Conservation (phyloP, 1,140 invertebrate species). For the Heliconius eleuchia region DNA sequence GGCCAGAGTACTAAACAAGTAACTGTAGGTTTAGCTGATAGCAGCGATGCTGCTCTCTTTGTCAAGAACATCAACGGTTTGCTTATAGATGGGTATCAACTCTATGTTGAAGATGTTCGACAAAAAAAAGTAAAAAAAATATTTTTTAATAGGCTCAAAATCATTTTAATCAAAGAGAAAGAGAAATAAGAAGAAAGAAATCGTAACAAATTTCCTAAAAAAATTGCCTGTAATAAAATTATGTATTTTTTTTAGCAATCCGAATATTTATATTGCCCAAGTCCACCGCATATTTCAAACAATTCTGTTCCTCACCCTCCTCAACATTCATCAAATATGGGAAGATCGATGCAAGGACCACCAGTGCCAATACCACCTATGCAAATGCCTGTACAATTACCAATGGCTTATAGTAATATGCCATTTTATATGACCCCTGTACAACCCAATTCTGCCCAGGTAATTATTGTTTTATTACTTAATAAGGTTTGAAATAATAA, state of each 20-base stretch:
- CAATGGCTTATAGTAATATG: conserved; percentile 19
- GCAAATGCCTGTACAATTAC: background rate
- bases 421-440: conserved; percentile 33
- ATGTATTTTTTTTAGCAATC: background rate
- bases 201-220: too few relatives aligned
- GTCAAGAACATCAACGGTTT: conserved; percentile 54
- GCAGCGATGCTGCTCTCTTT: conserved; percentile 52
- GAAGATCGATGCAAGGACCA: background rate
- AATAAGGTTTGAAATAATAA: too few relatives aligned
- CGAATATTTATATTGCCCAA: background rate
- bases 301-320: background rate
- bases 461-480: background rate
- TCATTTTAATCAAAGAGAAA: background rate
- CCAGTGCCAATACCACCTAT: background rate
- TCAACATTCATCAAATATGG: background rate
- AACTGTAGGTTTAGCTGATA: conserved; percentile 56
- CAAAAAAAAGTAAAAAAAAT: conserved; percentile 45
- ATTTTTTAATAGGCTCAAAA: background rate
- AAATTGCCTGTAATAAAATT: too few relatives aligned
- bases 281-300: background rate
- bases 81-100: conserved; percentile 36
- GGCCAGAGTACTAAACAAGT: conserved; percentile 46
- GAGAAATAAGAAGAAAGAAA: too few relatives aligned
- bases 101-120: conserved; percentile 55
- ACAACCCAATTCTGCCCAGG: conserved; percentile 2